Evolutionary conservation across 2,113 vertebrate species (phyloP).

Genomic region (Alligator mississippiensis): DNA sequence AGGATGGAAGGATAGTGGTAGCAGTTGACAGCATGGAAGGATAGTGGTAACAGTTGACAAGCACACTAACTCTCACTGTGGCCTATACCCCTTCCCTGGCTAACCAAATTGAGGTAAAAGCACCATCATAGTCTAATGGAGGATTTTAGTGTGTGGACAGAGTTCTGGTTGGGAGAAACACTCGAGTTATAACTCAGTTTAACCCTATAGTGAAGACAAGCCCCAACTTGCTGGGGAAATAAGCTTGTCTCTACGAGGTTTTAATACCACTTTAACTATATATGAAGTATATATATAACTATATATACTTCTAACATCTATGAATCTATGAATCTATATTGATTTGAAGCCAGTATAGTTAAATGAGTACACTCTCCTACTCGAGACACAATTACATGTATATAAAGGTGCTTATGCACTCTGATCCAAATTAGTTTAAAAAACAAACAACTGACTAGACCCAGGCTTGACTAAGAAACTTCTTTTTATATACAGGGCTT

Average conservation of each 20-base stretch:
- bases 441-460: background rate
- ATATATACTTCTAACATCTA: no score
- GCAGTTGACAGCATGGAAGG: no score
- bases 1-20: no score
- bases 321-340: no score
- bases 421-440: no score
- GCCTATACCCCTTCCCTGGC: background rate
- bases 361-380: background rate
- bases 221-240: background rate
- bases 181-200: background rate
- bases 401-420: constrained; percentile 13
- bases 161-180: background rate
- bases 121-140: background rate
- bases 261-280: background rate
- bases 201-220: background rate
- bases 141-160: background rate
- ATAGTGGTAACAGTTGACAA: no score
- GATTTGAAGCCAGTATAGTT: background rate
- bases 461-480: constrained; percentile 20
- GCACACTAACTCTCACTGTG: background rate
- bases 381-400: background rate
- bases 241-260: fast-evolving
- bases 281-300: no score
- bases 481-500: constrained; percentile 1
- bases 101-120: background rate